These are phyloP conservation scores for Drosophila nigricruria DNA, from an alignment of 2,888 invertebrate genomes.

Conservation along the genomic window DNA sequence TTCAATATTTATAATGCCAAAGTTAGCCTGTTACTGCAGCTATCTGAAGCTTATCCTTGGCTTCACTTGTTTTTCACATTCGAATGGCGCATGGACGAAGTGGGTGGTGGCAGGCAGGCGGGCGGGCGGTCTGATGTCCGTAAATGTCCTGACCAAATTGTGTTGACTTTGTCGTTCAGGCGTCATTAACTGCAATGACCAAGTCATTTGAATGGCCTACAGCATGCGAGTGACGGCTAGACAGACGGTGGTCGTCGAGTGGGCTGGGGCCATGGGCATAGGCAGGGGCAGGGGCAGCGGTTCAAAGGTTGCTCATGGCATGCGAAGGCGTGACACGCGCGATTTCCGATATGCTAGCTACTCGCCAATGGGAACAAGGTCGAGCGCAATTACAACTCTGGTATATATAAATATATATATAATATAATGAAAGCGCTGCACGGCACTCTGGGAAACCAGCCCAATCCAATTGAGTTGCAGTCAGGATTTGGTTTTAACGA, in stretches of 20 bases:
- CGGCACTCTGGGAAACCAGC: constrained; percentile 33
- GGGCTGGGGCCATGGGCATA: no score
- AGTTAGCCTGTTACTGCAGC: not conserved
- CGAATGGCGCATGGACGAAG: not conserved
- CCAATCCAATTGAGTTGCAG: constrained; percentile 6
- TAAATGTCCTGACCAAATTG: constrained; percentile 35
- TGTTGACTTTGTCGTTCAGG: constrained; percentile 64
- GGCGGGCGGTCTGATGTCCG: constrained; percentile 8
- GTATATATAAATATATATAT: constrained; percentile 48
- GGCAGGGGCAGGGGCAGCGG: not conserved
- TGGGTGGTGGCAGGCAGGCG: not conserved
- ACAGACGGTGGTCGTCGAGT: not conserved
- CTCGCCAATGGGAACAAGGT: constrained; percentile 64
- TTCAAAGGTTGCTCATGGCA: constrained; percentile 1
- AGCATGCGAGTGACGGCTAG: constrained; percentile 19
- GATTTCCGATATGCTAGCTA: constrained; percentile 59
- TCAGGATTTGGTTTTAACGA: constrained; percentile 51
- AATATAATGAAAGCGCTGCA: constrained; percentile 35
- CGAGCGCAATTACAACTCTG: constrained; percentile 60
- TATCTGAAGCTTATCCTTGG: not conserved
- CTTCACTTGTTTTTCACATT: not conserved
- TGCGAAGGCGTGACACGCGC: constrained; percentile 56
- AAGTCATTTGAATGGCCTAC: constrained; percentile 64
- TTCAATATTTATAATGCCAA: not conserved
- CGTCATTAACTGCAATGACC: constrained; percentile 79